phyloP scores from a whole-genome alignment of 2,888 invertebrate species.

The Chironomus riparius region DNA sequence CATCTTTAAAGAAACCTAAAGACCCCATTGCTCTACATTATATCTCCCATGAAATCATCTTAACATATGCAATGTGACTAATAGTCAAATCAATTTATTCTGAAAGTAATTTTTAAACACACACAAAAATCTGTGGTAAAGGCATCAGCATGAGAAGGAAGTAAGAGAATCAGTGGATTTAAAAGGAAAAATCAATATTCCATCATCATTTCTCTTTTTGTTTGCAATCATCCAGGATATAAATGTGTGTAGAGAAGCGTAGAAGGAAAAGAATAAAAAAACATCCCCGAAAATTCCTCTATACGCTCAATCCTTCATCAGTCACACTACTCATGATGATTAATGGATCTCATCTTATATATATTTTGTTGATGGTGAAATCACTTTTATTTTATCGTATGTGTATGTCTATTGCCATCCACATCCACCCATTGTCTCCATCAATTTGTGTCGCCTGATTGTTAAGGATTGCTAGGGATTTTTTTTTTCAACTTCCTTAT shows the following conservation, averaged over 20 bases:
- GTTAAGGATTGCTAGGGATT: conserved; percentile 18
- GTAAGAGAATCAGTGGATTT: too few species aligned
- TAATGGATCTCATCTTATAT: conserved; percentile 18
- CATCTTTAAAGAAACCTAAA: too few species aligned
- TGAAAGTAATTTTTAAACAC: conserved; percentile 20
- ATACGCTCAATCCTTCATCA: conserved; percentile 23
- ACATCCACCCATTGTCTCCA: conserved; percentile 15
- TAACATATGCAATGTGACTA: background rate
- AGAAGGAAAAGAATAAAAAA: background rate
- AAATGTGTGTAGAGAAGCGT: background rate
- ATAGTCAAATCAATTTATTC: conserved; percentile 18
- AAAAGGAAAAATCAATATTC: conserved; percentile 14
- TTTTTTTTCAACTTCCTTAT: background rate
- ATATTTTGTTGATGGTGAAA: background rate
- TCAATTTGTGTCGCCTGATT: conserved; percentile 14
- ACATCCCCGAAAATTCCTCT: conserved; percentile 17
- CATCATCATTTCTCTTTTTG: conserved; percentile 23
- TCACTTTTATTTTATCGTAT: conserved; percentile 13
- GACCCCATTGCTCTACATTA: too few species aligned
- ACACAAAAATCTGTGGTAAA: background rate
- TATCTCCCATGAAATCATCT: too few species aligned
- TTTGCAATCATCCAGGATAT: background rate
- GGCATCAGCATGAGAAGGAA: background rate
- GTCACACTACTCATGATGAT: conserved; percentile 23
- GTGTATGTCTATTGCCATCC: background rate